Base-by-base conservation (phyloP, 2,797 vertebrate genomes). In the Ctenopoma multispine region DNA sequence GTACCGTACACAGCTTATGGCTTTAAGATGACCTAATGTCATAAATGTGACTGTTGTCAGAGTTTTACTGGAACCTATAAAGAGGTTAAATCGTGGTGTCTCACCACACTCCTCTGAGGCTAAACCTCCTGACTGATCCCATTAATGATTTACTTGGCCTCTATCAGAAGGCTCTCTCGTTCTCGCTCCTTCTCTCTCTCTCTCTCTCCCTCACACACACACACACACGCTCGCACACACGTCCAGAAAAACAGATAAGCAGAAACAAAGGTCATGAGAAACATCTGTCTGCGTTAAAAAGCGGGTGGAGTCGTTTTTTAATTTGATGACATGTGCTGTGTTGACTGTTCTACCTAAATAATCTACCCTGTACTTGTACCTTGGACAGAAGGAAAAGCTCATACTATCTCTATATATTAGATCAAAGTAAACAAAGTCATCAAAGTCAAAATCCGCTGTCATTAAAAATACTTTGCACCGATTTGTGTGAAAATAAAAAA, bases 121-220 rank as follows among this genome's bases (percentile, higher is more conserved):
- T 73, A 82, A 84, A 87, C 76, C 85, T 83, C 83, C 72, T 58
- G 87, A 85, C 86, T 82, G 63, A 73, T 65, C 78, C 49, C 62
- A 90, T 94, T 86, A 95, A 94, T 95, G 90, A 94, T 94, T 94
- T 89, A 94, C 90, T 90, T 74, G 70, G 79, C 77, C 79, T 90
- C 88, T 88, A 92, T 90, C 86, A 85, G 68, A 75, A 81, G 73
- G 75, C 81, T 68, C 76, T 51, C 79, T 64, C 63, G 47, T 46
- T 60, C 24, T 65, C 50, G 43, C 63, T 24, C 23, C 67, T 23
- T 13, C 51, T 63, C 59, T 56, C 62, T 69, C 21, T 63, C 65
- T 56, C 73, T 57, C 59, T 54, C 56, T 31, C 46, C 20, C 72
- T 15, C 36, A 11, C 29, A 9, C 54, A 12, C 68, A 55, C 57